Evolutionary conservation across 2,888 invertebrate species (phyloP), one percentile per base, ranked within the genome.

Genomic region (Sarcophaga carnaria): DNA sequence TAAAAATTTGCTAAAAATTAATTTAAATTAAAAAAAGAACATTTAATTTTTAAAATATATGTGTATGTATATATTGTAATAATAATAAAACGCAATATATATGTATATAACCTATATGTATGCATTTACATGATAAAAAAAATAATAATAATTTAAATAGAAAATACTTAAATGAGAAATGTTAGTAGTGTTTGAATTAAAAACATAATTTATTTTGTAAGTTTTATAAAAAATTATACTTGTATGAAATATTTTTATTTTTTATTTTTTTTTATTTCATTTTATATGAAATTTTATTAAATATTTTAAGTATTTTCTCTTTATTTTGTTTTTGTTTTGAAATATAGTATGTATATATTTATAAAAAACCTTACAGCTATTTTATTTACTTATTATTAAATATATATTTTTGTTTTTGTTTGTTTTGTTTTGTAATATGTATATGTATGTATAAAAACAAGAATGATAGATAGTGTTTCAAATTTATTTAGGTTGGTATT

Each of bases 1-100:
- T 80, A 45, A 85, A 85, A 85, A 85, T 85, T 85, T 85, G 84
- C 84, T 85, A 85, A 80, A 85, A 71, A 80, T 80, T 72, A 85
- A 76, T 76, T 80, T 76, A 80, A 85, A 85, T 76, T 66, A 85
- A 81, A 80, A 67, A 54, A 11, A 22, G 27, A 25, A 72, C 63
- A 70, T 62, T 59, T 11, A 27, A 66, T 37, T 37, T 37, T 37
- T 8, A 37, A 37, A 8, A 37, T 37, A 8, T 37, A 1, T 37
- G 0, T 37, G 8, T 37, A 37, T 37, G 6, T 37, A 37, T 37
- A 10, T 37, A 37, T 37, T 37, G 37, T 49, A 37, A 14, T 74
- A 63, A 45, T 63, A 11, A 14, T 70, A 37, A 72, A 76, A 78
- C 27, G 10, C 20, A 74, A 47, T 37, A 37, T 37, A 37, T 37